Evolutionary conservation across 37 sponge, comb jelly and placozoan genomes (phyloP), one percentile per base, ranked within the genome.

Genomic region (Eunapius fragilis): DNA sequence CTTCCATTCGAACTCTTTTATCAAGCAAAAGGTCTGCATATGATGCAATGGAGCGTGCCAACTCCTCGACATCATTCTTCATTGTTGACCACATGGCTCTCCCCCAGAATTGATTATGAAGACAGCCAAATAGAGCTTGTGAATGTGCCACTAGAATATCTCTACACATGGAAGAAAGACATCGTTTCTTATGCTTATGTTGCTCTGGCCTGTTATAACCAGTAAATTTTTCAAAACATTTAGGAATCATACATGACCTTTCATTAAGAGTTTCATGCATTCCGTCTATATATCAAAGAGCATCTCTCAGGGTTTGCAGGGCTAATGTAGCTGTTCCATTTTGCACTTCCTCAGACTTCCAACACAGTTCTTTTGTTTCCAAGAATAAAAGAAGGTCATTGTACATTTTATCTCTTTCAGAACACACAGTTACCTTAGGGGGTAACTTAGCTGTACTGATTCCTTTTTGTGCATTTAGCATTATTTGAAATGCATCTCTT

Each of bases 11-110:
- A 28, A 58, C 37, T 82, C 83, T 82, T 48, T 82, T 82, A 36
- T 71, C 83, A 72, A 82, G 73, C 25, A 82, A 28, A 32, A 80
- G 82, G 70, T 81, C 82, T 41, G 82, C 82, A 81, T 81, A 82
- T 71, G 72, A 71, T 1, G 83, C 83, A 36, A 72, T 37, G 36
- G 83, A 82, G 45, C 83, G 83, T 72, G 83, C 71, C 41, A 82
- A 45, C 32, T 71, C 25, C 34, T 82, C 83, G 19, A 82, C 45
- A 35, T 25, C 36, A 28, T 71, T 32, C 72, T 82, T 82, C 72
- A 82, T 19, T 37, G 25, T 28, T 71, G 37, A 28, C 83, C 83
- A 82, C 26, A 14, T 72, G 10, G 37, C 37, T 38, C 74, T 82
- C 30, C 35, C 36, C 82, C 83, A 82, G 35, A 82, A 82, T 35